phyloP scores from a whole-genome alignment of 2,888 invertebrate genomes.

The Saturnia japonica region DNA sequence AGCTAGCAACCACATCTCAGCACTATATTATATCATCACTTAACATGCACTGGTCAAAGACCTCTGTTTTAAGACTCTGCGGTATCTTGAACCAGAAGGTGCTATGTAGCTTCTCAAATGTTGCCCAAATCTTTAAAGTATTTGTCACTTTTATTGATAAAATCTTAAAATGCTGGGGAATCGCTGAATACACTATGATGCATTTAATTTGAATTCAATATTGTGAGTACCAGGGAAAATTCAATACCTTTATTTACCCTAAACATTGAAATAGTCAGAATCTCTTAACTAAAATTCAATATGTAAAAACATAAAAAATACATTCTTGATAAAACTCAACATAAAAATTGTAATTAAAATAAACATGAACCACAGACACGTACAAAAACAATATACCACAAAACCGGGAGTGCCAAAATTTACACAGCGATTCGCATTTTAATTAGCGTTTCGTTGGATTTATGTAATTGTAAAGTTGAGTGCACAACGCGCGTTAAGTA shows the following conservation, averaged over 20 bases:
- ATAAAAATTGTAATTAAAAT: slow-evolving; percentile 28
- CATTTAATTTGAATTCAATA: not conserved
- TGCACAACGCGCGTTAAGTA: slow-evolving; percentile 33
- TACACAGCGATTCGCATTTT: slow-evolving; percentile 36
- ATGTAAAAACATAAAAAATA: not conserved
- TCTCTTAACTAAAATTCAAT: not conserved
- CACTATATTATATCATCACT: too few species aligned
- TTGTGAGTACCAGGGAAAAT: not conserved
- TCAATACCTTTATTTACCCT: not conserved
- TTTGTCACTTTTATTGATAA: too few species aligned
- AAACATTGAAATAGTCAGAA: not conserved
- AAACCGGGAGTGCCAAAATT: slow-evolving; percentile 31
- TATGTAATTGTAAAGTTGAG: slow-evolving; percentile 37
- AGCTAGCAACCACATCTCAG: too few species aligned
- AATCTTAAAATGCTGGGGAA: not conserved
- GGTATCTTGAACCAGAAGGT: too few species aligned
- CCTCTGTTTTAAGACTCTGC: too few species aligned
- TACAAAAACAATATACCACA: slow-evolving; percentile 30
- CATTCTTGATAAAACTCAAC: not conserved
- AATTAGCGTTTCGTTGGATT: slow-evolving; percentile 39
- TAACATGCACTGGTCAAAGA: too few species aligned
- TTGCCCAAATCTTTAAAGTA: too few species aligned
- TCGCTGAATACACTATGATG: not conserved
- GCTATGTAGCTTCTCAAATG: too few species aligned
- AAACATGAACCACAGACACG: slow-evolving; percentile 29